A percentile compares a stretch with the other conserved stretches of the same genome.
Conservation (phyloP, 2,113 vertebrate species). For the Nycticryphes semicollaris region DNA sequence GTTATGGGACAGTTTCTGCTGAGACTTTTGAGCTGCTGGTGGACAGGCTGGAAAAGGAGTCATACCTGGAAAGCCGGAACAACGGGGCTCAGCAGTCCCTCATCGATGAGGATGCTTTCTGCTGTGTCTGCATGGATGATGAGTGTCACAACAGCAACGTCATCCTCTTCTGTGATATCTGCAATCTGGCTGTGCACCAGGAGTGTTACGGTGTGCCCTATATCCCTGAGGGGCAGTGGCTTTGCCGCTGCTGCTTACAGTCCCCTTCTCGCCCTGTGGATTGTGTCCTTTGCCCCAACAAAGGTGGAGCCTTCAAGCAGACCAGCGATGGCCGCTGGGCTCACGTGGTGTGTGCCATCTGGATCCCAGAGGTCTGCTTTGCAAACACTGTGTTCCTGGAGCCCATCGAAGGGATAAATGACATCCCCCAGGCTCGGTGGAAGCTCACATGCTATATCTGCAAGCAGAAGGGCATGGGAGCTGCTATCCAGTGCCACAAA, state of each 20-base stretch:
- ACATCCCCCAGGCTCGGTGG: constrained; percentile 94
- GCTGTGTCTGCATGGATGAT: constrained; percentile 97
- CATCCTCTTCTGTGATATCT: constrained; percentile 97
- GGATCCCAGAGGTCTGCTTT: constrained; percentile 98
- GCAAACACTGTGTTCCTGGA: constrained; percentile 98
- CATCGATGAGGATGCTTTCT: constrained; percentile 95
- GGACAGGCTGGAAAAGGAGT: constrained; percentile 93
- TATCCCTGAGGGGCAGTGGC: constrained; percentile 96
- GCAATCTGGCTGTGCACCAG: constrained; percentile 97
- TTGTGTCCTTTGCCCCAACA: constrained; percentile 95
- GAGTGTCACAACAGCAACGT: constrained; percentile 99
- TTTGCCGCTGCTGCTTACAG: constrained; percentile 97
- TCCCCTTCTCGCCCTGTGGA: constrained; percentile 92
- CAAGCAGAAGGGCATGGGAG: constrained; percentile 93
- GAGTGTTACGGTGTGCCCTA: constrained; percentile 98
- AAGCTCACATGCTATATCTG: constrained; percentile 96
- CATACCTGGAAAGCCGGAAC: constrained; percentile 88
- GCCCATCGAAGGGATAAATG: constrained; percentile 92
- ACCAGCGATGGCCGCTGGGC: constrained; percentile 95
- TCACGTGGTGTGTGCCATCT: constrained; percentile 97
- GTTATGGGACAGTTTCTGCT: constrained; percentile 81
- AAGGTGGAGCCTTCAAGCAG: constrained; percentile 97
- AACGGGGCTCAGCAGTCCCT: constrained; percentile 83
- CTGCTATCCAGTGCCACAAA: constrained; percentile 96
- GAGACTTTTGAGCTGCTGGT: constrained; percentile 93